A percentile compares a stretch with the other conserved stretches of the same genome.
phyloP scores from a whole-genome alignment of 2,113 vertebrate genomes.

The Pleuronectes platessa region DNA sequence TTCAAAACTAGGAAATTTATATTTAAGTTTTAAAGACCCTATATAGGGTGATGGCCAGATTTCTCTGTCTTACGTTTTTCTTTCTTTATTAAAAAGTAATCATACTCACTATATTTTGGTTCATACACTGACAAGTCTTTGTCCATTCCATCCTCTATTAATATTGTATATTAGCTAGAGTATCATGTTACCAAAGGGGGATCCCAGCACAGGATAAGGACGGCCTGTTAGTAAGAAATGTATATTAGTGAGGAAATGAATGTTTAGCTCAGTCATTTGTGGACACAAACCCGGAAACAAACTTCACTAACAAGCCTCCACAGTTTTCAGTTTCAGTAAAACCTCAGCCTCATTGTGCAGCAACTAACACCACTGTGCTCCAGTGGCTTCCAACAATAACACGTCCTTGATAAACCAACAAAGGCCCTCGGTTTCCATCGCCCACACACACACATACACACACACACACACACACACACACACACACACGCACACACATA shows the following conservation, averaged over 20 bases:
- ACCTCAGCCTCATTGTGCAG: constrained; percentile 60
- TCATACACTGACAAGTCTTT: not conserved
- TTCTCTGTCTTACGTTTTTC: too few species aligned
- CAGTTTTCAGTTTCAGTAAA: constrained; percentile 18
- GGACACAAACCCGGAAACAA: not conserved
- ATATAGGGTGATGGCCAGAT: too few species aligned
- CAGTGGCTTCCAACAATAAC: constrained; percentile 51
- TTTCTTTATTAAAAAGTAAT: not conserved
- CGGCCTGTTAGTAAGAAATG: not conserved
- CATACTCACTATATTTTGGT: not conserved
- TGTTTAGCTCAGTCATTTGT: not conserved
- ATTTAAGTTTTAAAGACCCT: too few species aligned
- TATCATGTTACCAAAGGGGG: not conserved
- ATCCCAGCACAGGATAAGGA: not conserved
- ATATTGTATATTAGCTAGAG: not conserved
- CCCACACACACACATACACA: not conserved
- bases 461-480: not conserved
- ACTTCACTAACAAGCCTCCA: not conserved
- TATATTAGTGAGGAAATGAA: not conserved
- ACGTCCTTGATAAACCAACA: constrained; percentile 45
- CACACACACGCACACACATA: not conserved
- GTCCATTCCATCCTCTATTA: not conserved
- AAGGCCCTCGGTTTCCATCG: constrained; percentile 41
- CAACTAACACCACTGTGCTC: constrained; percentile 53
- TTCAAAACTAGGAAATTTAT: too few species aligned